These are phyloP conservation scores for Pipistrellus nathusii DNA, from an alignment of 2,797 vertebrate species.

Conservation along the genomic window DNA sequence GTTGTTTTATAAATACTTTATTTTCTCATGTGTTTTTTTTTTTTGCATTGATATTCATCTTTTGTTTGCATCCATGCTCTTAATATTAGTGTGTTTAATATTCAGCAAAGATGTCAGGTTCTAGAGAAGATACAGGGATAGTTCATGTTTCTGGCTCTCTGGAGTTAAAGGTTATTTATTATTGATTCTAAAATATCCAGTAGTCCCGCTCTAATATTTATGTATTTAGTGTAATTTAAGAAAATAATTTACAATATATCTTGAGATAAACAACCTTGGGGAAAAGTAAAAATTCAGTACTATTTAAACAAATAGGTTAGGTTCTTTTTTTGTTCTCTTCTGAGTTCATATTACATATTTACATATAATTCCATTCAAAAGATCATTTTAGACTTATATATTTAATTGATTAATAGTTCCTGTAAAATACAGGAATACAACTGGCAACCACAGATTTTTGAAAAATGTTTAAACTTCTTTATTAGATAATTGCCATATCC, in stretches of 20 bases:
- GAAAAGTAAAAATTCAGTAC: neutral
- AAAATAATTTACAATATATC: neutral
- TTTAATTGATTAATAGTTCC: neutral
- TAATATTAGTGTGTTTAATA: conserved; percentile 1
- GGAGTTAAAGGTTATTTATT: conserved; percentile 17
- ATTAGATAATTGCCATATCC: neutral
- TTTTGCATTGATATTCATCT: neutral
- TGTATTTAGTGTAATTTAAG: neutral
- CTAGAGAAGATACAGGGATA: neutral
- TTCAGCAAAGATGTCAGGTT: neutral
- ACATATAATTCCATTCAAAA: neutral
- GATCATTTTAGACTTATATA: neutral
- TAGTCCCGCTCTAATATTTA: neutral
- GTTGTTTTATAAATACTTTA: neutral
- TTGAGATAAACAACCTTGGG: neutral
- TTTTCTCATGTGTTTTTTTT: neutral
- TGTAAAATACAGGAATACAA: neutral
- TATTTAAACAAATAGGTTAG: neutral
- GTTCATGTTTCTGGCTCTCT: neutral
- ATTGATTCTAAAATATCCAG: neutral
- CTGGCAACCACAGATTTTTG: neutral
- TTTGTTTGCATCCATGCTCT: neutral
- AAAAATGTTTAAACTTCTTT: neutral
- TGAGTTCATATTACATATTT: neutral
- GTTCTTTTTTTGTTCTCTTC: neutral